A percentile compares a stretch with the other conserved stretches of the same genome.
phyloP scores from a whole-genome alignment of 2,888 invertebrate genomes.

The Nomada fucata region DNA sequence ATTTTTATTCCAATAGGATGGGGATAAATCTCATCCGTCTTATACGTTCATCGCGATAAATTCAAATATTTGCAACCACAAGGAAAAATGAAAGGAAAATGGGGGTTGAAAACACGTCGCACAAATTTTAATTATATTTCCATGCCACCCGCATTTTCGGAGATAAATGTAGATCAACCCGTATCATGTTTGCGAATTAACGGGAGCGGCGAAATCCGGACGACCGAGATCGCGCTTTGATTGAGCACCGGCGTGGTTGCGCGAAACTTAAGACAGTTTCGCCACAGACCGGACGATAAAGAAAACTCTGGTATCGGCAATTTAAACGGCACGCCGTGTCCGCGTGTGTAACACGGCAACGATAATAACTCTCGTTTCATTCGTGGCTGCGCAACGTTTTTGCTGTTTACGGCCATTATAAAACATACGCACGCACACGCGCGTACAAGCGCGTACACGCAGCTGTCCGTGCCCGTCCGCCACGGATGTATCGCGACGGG shows the following conservation, averaged over 20 bases:
- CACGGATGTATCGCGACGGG: constrained; percentile 60
- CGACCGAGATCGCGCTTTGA: background rate
- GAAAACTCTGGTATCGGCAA: constrained; percentile 12
- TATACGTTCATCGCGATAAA: too few species aligned
- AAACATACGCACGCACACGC: constrained; percentile 15
- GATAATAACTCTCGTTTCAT: constrained; percentile 35
- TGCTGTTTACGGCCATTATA: constrained; percentile 39
- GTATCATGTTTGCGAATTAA: background rate
- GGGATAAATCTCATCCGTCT: too few species aligned
- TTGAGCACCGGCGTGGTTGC: background rate
- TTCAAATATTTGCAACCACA: background rate
- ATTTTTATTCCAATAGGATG: too few species aligned
- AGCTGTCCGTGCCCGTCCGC: constrained; percentile 13
- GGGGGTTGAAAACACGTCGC: background rate
- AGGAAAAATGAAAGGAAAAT: background rate
- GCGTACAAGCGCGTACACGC: constrained; percentile 15
- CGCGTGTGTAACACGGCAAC: constrained; percentile 1
- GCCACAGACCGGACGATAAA: background rate
- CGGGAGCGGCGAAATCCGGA: background rate
- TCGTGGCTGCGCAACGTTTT: constrained; percentile 5
- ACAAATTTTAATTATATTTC: too few species aligned
- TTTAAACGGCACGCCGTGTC: background rate
- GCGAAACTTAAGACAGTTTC: background rate
- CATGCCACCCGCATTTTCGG: too few species aligned
- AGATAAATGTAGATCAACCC: too few species aligned